phyloP scores from a whole-genome alignment of 2,797 vertebrate genomes.

The Pseudochirops cupreus region DNA sequence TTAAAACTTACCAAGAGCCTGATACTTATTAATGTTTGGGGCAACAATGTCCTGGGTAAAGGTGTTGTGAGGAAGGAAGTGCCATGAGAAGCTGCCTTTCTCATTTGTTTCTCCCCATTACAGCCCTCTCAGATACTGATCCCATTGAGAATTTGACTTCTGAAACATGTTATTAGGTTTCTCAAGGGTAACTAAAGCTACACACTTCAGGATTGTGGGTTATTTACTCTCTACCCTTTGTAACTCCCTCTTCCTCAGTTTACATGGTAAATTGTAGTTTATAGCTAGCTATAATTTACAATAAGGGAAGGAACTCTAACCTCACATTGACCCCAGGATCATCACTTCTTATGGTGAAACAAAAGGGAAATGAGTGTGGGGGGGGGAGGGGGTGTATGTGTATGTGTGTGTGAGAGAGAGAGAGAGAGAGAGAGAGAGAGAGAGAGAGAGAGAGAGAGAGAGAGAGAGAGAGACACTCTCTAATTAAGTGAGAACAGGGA shows the following conservation, averaged over 20 bases:
- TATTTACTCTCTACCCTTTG: neutral
- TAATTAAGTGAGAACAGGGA: neutral
- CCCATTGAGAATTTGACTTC: neutral
- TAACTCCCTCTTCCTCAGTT: neutral
- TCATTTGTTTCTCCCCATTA: neutral
- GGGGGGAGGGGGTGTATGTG: too few relatives aligned
- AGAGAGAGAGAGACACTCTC: too few relatives aligned
- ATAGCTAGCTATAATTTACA: neutral
- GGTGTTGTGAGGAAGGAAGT: neutral
- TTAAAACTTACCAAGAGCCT: conserved; percentile 29
- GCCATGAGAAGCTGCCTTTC: neutral
- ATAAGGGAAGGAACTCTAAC: neutral
- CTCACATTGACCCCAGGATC: neutral
- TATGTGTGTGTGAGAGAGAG: too few relatives aligned
- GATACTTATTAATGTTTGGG: conserved; percentile 46
- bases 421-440: too few relatives aligned
- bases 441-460: too few relatives aligned
- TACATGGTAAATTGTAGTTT: neutral
- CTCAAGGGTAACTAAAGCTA: neutral
- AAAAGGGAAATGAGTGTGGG: neutral
- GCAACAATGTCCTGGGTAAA: neutral
- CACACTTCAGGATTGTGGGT: neutral
- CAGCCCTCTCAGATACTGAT: neutral
- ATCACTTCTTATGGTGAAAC: neutral
- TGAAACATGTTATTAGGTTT: neutral